Percentiles rank a stretch among this genome's conserved stretches.
Evolutionary conservation across 2,888 invertebrate species (phyloP).

Genomic region (Acanthosepion esculentum): DNA sequence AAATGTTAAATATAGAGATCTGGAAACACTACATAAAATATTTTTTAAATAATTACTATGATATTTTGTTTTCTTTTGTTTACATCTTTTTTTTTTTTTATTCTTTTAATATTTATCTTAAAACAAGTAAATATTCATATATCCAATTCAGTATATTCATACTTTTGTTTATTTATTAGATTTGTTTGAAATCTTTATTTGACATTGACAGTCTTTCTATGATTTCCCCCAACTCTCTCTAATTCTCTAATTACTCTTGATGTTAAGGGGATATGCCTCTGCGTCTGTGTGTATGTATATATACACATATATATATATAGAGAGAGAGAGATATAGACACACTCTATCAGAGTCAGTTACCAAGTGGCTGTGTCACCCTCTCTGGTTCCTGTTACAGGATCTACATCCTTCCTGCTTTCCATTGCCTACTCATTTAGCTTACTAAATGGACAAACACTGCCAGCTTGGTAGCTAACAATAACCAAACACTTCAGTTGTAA

Average conservation of each 20-base stretch:
- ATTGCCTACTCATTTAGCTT: neutral
- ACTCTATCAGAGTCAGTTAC: neutral
- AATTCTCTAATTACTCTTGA: neutral
- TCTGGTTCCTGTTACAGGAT: constrained; percentile 33
- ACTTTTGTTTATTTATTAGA: neutral
- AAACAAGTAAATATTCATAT: too few relatives aligned
- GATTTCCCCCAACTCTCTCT: neutral
- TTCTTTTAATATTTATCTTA: too few relatives aligned
- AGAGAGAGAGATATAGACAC: neutral
- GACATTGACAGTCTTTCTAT: neutral
- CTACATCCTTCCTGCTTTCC: constrained; percentile 33
- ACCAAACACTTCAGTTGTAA: neutral
- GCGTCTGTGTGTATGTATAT: neutral
- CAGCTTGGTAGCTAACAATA: neutral
- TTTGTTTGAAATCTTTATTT: too few relatives aligned
- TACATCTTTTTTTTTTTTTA: too few relatives aligned
- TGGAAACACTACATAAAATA: too few relatives aligned
- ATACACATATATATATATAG: too few relatives aligned
- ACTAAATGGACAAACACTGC: constrained; percentile 33
- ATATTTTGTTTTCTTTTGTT: too few relatives aligned
- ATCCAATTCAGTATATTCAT: too few relatives aligned
- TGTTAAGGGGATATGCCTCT: neutral
- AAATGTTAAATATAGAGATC: too few relatives aligned
- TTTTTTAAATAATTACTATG: too few relatives aligned
- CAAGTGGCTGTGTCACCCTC: constrained; percentile 33